Evolutionary conservation across 2,797 vertebrate species (phyloP).

Genomic region (Coranthus polyacanthus): DNA sequence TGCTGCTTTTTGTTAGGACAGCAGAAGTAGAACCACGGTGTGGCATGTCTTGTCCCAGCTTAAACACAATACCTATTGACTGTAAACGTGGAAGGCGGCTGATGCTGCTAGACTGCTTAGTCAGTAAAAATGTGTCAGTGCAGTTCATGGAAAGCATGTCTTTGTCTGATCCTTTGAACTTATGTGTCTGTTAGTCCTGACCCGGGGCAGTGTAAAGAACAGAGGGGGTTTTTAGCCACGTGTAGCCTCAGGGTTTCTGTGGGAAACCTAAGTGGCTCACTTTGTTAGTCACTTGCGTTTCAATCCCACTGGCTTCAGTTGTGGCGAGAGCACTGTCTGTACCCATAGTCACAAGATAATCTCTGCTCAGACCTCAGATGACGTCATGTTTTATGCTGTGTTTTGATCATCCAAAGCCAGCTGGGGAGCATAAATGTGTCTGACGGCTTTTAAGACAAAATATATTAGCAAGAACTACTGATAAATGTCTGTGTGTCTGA

Average conservation of each 20-base stretch:
- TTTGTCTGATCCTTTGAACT: constrained; percentile 65
- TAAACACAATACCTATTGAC: neutral
- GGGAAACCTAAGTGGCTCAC: constrained; percentile 18
- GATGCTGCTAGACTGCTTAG: constrained; percentile 18
- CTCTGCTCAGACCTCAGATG: neutral
- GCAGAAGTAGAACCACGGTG: neutral
- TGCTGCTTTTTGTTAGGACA: constrained; percentile 17
- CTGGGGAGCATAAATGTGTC: neutral
- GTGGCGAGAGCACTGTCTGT: constrained; percentile 43
- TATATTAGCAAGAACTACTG: neutral
- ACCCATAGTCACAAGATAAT: constrained; percentile 26
- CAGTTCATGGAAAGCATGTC: constrained; percentile 20
- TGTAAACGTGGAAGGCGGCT: constrained; percentile 11
- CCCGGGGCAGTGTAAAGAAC: constrained; percentile 47
- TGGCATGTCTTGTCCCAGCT: constrained; percentile 14
- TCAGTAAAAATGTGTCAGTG: constrained; percentile 25
- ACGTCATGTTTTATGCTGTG: neutral
- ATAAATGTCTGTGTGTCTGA: neutral
- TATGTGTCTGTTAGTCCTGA: constrained; percentile 64
- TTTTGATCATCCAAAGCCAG: constrained; percentile 1
- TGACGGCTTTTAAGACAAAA: neutral
- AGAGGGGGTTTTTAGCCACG: constrained; percentile 26
- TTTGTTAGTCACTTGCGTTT: constrained; percentile 63
- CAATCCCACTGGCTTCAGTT: constrained; percentile 29
- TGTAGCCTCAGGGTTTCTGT: constrained; percentile 29